Evolutionary conservation across 2,113 vertebrate species (phyloP), one percentile per base, ranked within the genome.

Genomic region (Saccopteryx leptura): DNA sequence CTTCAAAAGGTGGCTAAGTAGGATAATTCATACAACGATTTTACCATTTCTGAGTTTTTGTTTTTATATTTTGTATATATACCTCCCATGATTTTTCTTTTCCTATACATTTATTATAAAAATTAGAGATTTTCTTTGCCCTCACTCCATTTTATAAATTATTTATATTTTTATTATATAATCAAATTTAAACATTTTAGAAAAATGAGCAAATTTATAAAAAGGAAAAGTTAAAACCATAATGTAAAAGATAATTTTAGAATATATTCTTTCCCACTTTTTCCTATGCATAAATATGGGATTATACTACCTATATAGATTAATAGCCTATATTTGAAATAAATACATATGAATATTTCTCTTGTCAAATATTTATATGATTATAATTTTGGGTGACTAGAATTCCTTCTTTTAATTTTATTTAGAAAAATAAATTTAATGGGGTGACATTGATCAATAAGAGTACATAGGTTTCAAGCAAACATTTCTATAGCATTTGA

Each of bases 321-420:
- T 11, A 39, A 61, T 60, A 18, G 19, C 19, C 23, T 52, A 72
- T 72, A 84, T 71, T 81, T 46, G 9, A 90, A 95, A 91, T 80
- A 78, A 80, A 58, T 15, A 52, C 7, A 46, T 68, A 33, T 33
- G 1, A 76, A 23, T 79, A 61, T 75, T 92, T 92, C 15, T 91
- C 28, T 66, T 92, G 28, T 76, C 33, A 66, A 65, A 81, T 82
- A 80, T 33, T 89, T 33, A 74, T 17, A 50, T 86, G 82, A 78
- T 78, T 78, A 39, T 78, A 92, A 96, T 54, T 96, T 82, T 78
- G 15, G 82, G 54, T 68, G 31, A 61, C 56, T 83, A 39, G 39
- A 39, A 39, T 39, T 39, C 39, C 39, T 39, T 39, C 39, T 39
- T 39, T 39, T 39, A 39, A 39, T 39, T 39, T 39, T 39, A 39